A percentile compares a stretch with the other conserved stretches of the same genome.
Evolutionary conservation across 2,888 invertebrate genomes (phyloP).

Genomic region (Polymixis lichenea): DNA sequence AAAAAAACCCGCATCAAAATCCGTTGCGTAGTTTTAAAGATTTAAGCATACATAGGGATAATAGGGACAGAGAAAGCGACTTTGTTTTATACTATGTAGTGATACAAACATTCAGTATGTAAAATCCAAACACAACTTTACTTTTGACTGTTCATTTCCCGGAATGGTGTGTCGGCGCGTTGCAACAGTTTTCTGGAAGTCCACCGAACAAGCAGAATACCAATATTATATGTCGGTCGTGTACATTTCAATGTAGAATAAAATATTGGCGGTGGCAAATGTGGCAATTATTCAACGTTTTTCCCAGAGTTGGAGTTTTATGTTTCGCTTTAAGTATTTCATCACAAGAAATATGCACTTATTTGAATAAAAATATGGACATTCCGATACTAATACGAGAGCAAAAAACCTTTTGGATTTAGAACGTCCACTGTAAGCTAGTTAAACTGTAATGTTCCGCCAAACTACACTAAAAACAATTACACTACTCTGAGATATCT

Average conservation of each 20-base stretch:
- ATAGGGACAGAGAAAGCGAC: too few relatives aligned
- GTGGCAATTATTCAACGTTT: constrained; percentile 3
- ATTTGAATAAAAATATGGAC: not conserved
- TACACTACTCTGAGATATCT: constrained; percentile 1
- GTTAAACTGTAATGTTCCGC: not conserved
- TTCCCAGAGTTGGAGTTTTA: constrained; percentile 31
- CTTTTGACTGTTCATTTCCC: constrained; percentile 53
- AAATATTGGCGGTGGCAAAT: not conserved
- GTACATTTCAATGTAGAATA: constrained; percentile 31
- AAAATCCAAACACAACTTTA: constrained; percentile 29
- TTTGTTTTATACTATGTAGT: too few relatives aligned
- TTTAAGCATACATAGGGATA: too few relatives aligned
- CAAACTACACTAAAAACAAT: not conserved
- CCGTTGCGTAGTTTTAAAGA: too few relatives aligned
- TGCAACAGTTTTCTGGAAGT: constrained; percentile 55
- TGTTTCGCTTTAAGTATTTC: constrained; percentile 18
- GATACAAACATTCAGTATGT: constrained; percentile 21
- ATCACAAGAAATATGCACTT: not conserved
- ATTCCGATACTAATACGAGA: not conserved
- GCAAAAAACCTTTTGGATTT: not conserved
- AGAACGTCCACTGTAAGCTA: not conserved
- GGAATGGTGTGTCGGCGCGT: constrained; percentile 39
- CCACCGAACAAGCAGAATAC: constrained; percentile 31
- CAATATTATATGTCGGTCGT: constrained; percentile 27
- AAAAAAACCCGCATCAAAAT: too few relatives aligned